phyloP scores from a whole-genome alignment of 2,888 invertebrate genomes.

The Salpingus planirostris region DNA sequence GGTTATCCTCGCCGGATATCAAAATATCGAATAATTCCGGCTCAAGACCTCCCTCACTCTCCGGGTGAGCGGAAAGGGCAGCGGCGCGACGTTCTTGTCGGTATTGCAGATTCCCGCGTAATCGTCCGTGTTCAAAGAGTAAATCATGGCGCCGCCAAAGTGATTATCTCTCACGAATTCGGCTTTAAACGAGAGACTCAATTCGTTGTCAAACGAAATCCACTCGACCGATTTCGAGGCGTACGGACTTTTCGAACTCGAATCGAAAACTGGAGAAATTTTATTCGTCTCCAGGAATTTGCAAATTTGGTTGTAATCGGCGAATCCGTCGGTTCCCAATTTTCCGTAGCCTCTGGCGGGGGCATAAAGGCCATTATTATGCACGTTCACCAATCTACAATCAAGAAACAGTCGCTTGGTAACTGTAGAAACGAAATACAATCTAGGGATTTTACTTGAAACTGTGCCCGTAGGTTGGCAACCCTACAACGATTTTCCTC shows the following conservation, averaged over 20 bases:
- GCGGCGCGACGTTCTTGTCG: constrained; percentile 1
- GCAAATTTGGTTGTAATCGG: constrained; percentile 62
- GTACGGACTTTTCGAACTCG: constrained; percentile 68
- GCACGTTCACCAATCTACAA: constrained; percentile 53
- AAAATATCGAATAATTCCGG: constrained; percentile 11
- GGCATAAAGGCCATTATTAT: constrained; percentile 58
- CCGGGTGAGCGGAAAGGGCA: constrained; percentile 7
- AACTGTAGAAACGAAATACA: neutral
- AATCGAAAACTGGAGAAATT: constrained; percentile 53
- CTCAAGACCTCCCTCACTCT: constrained; percentile 10
- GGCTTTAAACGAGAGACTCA: constrained; percentile 59
- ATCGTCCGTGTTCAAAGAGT: constrained; percentile 75
- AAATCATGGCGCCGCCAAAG: constrained; percentile 77
- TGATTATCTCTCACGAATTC: constrained; percentile 51
- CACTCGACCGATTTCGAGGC: constrained; percentile 61
- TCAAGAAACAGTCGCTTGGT: constrained; percentile 39
- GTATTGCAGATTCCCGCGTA: constrained; percentile 49
- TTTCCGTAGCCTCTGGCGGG: constrained; percentile 63
- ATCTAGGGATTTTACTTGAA: constrained; percentile 45
- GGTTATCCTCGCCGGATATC: too few species aligned
- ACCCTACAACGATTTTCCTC: constrained; percentile 71
- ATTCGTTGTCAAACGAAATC: constrained; percentile 72
- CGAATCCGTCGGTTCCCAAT: constrained; percentile 60
- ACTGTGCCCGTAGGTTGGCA: constrained; percentile 82
- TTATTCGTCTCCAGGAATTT: constrained; percentile 49